These are phyloP conservation scores for Euglossa dilemma DNA, from an alignment of 1,140 invertebrate genomes.

Conservation along the genomic window DNA sequence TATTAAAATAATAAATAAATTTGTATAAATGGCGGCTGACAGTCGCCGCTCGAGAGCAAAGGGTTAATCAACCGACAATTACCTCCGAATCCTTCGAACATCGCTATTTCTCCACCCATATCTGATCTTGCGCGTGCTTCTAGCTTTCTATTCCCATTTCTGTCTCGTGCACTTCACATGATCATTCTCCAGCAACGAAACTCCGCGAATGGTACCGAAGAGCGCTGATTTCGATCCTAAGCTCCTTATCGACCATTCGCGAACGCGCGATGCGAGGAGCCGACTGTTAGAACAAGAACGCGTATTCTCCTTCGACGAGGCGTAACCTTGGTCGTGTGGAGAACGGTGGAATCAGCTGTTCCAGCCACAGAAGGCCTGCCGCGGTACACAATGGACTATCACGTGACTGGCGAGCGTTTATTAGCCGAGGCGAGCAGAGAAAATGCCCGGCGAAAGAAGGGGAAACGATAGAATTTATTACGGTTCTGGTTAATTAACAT, in stretches of 20 bases:
- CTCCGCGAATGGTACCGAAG: not conserved
- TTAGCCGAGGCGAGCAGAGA: conserved; percentile 56
- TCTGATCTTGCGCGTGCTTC: too few relatives aligned
- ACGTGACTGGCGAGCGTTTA: conserved; percentile 68
- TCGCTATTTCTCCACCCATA: too few relatives aligned
- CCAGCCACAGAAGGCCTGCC: conserved; percentile 48
- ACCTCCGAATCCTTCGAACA: too few relatives aligned
- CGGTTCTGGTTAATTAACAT: conserved; percentile 41
- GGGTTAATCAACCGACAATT: too few relatives aligned
- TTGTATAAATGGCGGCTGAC: too few relatives aligned
- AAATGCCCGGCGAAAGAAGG: conserved; percentile 20
- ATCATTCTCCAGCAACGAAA: not conserved
- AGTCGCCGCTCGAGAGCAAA: too few relatives aligned
- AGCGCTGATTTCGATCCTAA: not conserved
- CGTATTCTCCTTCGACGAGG: conserved; percentile 50
- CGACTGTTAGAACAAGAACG: conserved; percentile 32
- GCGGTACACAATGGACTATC: conserved; percentile 65
- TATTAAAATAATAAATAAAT: too few relatives aligned
- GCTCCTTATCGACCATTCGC: conserved; percentile 7
- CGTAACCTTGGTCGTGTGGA: conserved; percentile 64
- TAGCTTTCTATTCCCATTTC: too few relatives aligned
- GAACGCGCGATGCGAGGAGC: conserved; percentile 3
- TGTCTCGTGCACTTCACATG: too few relatives aligned
- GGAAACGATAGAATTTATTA: conserved; percentile 34
- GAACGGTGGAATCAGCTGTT: conserved; percentile 69